A percentile compares a stretch with the other conserved stretches of the same genome.
Conservation (phyloP, 2,113 vertebrate genomes). For the Sphyrna mokarran region DNA sequence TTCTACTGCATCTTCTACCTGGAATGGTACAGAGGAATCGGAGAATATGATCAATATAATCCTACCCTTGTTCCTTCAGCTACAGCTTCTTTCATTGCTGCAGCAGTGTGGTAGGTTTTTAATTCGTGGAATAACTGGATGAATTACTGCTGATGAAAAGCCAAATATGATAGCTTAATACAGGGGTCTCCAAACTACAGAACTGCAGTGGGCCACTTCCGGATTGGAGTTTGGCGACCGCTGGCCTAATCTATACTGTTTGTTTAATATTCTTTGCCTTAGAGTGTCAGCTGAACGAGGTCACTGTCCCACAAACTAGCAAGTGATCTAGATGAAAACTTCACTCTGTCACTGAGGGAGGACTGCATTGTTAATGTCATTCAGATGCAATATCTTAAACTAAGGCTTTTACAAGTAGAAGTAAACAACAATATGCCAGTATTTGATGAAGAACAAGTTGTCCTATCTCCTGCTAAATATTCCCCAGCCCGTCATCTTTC, state of each 20-base stretch:
- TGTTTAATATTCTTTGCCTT: not conserved
- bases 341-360: not conserved
- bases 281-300: not conserved
- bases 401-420: not conserved
- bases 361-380: not conserved
- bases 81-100: slow-evolving; percentile 76
- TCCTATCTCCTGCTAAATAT: not conserved
- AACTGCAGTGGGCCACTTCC: too few relatives aligned
- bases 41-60: slow-evolving; percentile 77
- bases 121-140: not conserved
- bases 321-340: not conserved
- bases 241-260: not conserved
- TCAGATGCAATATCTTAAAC: not conserved
- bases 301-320: not conserved
- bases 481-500: too few relatives aligned
- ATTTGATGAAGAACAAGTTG: not conserved
- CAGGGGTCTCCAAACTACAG: too few relatives aligned
- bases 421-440: not conserved
- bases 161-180: not conserved
- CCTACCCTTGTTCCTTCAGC: slow-evolving; percentile 79
- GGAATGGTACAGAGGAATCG: slow-evolving; percentile 79
- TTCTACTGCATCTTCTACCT: slow-evolving; percentile 85
- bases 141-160: not conserved
- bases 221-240: too few relatives aligned
- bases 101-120: slow-evolving; percentile 78